A percentile compares a stretch with the other conserved stretches of the same genome.
Conservation (phyloP, 2,113 vertebrate genomes). For the Poecile atricapillus region DNA sequence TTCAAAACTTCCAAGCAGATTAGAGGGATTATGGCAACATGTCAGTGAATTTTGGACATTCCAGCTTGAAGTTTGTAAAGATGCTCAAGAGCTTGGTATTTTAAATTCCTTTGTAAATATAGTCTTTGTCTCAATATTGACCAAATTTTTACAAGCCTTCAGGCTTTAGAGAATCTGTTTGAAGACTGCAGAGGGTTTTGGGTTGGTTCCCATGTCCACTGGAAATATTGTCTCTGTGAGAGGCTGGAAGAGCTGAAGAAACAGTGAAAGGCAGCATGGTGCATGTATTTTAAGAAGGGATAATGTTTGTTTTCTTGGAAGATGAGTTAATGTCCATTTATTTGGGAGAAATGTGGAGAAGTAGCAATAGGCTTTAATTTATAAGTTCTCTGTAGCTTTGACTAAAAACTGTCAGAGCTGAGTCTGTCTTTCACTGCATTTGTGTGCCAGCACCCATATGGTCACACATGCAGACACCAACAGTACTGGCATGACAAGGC, state of each 20-base stretch:
- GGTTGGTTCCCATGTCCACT: neutral
- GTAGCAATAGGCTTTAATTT: neutral
- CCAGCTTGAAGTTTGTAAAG: neutral
- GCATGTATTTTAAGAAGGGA: neutral
- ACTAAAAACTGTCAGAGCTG: neutral
- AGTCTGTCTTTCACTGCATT: neutral
- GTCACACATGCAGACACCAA: neutral
- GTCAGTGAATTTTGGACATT: neutral
- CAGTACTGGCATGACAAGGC: neutral
- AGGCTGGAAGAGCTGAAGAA: neutral
- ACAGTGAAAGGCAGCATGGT: neutral
- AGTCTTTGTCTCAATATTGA: neutral
- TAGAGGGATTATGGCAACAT: neutral
- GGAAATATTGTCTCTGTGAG: neutral
- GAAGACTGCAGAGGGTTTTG: neutral
- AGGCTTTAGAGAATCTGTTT: neutral
- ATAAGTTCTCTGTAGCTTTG: neutral
- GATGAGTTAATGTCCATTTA: neutral
- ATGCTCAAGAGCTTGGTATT: neutral
- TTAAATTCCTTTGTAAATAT: neutral
- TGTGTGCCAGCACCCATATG: neutral
- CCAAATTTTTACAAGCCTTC: neutral
- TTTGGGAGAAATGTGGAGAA: neutral
- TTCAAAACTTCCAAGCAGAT: neutral
- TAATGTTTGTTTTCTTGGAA: neutral